Base-by-base conservation (phyloP, 2,888 invertebrate species). In the Ethmia dodecea region DNA sequence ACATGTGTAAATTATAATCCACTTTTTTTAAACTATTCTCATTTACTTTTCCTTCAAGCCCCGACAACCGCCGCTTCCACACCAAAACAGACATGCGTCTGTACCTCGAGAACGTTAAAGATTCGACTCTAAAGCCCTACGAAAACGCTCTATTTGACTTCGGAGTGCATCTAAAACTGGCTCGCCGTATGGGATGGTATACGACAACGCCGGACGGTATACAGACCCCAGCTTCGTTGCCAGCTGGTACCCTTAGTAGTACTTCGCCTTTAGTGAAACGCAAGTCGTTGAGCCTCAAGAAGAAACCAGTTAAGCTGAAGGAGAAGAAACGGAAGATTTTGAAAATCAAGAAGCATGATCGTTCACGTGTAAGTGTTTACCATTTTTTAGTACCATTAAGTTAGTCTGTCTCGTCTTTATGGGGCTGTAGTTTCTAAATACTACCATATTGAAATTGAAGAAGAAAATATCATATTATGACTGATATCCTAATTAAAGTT, bases 121-220 rank as follows among this genome's bases (percentile, higher is more conserved):
- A 64, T 5, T 53, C 55, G 1, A 29, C 43, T 0, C 35, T 73
- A 1, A 58, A 51, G n/a, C 43, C 50, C 0, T 79, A 69, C 41
- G 71, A 75, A 26, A 32, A 53, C 9, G 75, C 68, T 1, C 55
- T 87, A 1, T 46, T 74, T 25, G 87, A 87, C 46, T 87, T 87
- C 30, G 81, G 84, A 1, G 71, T 78, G 0, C 87, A 87, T 44
- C 49, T 86, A 29, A 86, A 86, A 46, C 50, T 83, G 13, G 58
- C 87, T 0, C 55, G 84, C 0, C 68, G 81, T 0, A 69, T 86
- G 60, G 86, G 86, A 10, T 87, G 86, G 86, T 73, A 74, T 38
- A 41, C 55, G 0, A 51, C 42, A 10, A 65, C 70, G 0, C 55
- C 67, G 0, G 70, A 56, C 5, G 72, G 66, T 0, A 38, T 47